These are phyloP conservation scores for Amphiprion percula DNA, from an alignment of 2,113 vertebrate genomes.

Conservation along the genomic window DNA sequence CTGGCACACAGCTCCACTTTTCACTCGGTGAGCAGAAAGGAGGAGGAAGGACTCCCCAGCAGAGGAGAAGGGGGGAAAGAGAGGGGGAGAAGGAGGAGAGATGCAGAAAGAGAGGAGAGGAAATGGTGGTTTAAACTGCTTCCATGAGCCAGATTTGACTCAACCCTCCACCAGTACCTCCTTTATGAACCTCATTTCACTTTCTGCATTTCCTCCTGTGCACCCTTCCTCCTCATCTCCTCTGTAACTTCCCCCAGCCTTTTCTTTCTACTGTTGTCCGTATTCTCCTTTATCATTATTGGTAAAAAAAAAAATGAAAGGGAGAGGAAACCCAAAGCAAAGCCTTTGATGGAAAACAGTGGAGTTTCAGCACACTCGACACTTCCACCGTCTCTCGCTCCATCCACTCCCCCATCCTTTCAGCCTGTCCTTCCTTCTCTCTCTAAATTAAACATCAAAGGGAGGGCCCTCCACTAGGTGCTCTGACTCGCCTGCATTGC, in stretches of 20 bases:
- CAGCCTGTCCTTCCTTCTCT: slow-evolving; percentile 28
- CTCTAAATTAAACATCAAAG: slow-evolving; percentile 80
- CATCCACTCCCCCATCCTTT: slow-evolving; percentile 25
- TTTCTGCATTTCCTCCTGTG: not conserved
- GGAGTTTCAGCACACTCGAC: slow-evolving; percentile 66
- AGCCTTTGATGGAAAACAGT: slow-evolving; percentile 70
- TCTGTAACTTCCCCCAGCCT: not conserved
- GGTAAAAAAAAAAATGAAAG: slow-evolving; percentile 65
- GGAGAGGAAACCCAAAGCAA: slow-evolving; percentile 37
- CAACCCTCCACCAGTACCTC: slow-evolving; percentile 15
- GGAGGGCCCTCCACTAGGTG: slow-evolving; percentile 64
- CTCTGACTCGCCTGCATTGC: slow-evolving; percentile 48
- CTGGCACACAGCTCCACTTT: slow-evolving; percentile 80
- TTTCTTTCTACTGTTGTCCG: slow-evolving; percentile 16
- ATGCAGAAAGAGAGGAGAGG: slow-evolving; percentile 17
- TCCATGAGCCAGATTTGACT: slow-evolving; percentile 46
- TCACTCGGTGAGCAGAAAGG: slow-evolving; percentile 74
- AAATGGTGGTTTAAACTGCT: slow-evolving; percentile 17
- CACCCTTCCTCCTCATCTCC: not conserved
- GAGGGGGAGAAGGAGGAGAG: slow-evolving; percentile 13
- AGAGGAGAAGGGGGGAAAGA: slow-evolving; percentile 45
- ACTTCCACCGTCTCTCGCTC: slow-evolving; percentile 46
- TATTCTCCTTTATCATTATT: slow-evolving; percentile 49
- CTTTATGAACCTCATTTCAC: slow-evolving; percentile 16
- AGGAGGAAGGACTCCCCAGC: slow-evolving; percentile 61